Evolutionary conservation across 2,888 invertebrate species (phyloP), one percentile per base, ranked within the genome.

Genomic region (Synergus gifuensis): DNA sequence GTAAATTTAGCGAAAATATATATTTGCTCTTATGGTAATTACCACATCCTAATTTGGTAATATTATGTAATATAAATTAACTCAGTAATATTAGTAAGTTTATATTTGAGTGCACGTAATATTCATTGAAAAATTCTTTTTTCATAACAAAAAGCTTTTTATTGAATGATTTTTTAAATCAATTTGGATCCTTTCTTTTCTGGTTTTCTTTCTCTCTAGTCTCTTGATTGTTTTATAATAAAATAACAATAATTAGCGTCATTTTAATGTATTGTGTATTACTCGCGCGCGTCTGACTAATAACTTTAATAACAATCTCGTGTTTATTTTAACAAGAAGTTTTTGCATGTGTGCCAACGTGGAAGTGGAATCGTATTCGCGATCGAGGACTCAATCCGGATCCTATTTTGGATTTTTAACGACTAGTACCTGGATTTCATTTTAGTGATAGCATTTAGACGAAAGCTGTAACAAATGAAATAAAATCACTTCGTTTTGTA

Each of bases 291-390:
- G 69, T n/a, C 63, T 63, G 46, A 28, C 62, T 78, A 73, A 46
- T 58, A 76, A 79, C 66, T 63, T 79, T 76, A 63, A 66, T 76
- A 76, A 79, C 79, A 79, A 79, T 79, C 42, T 73, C 12, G 36
- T 73, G 73, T 73, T 73, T 36, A 54, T 58, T 69, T 69, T 58
- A 49, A 36, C n/a, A 49, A 54, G 54, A 54, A 58, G 49, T 73
- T 73, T 18, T 54, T n/a, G 73, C 36, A 11, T 36, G 54, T 73
- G 73, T 73, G 54, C 73, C 73, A 73, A 54, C 11, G 54, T 73
- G 36, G n/a, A 73, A 73, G n/a, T 58, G 36, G 36, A 54, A 36
- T 11, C 54, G 54, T 54, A 5, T 58, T 58, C 73, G 40, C 73
- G 28, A 73, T 54, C 18, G 54, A 73, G 40, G 11, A 73, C 36